phyloP scores from a whole-genome alignment of 1,140 invertebrate species.

The Delia radicum region DNA sequence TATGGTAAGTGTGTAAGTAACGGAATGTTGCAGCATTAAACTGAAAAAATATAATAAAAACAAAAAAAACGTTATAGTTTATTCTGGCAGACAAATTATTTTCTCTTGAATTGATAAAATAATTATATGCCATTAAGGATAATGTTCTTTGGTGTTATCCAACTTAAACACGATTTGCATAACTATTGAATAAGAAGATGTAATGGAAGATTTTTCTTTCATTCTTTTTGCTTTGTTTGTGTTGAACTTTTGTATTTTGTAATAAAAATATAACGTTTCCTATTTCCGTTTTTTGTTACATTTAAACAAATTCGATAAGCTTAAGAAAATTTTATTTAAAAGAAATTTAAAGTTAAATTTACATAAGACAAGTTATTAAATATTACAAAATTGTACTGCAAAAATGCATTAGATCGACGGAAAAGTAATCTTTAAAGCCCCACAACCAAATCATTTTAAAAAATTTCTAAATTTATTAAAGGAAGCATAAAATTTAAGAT shows the following conservation, averaged over 20 bases:
- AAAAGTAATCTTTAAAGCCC: too few species aligned
- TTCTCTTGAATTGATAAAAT: slow-evolving; percentile 30
- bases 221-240: neutral
- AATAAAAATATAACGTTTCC: neutral
- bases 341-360: too few species aligned
- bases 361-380: too few species aligned
- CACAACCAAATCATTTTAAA: too few species aligned
- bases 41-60: neutral
- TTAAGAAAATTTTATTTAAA: neutral
- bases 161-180: slow-evolving; percentile 10
- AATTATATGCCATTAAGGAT: slow-evolving; percentile 29
- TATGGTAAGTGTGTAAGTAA: neutral
- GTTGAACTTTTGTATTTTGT: neutral
- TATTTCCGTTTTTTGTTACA: neutral
- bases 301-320: neutral
- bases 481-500: neutral
- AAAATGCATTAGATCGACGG: too few species aligned
- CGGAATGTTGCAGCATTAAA: neutral
- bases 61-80: neutral
- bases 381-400: too few species aligned
- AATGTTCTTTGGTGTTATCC: slow-evolving; percentile 16
- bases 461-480: too few species aligned
- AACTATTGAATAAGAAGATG: slow-evolving; percentile 3
- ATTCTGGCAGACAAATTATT: slow-evolving; percentile 26
- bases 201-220: neutral